These are phyloP conservation scores for Euwallacea fornicatus DNA, from an alignment of 1,140 invertebrate species.

Conservation along the genomic window DNA sequence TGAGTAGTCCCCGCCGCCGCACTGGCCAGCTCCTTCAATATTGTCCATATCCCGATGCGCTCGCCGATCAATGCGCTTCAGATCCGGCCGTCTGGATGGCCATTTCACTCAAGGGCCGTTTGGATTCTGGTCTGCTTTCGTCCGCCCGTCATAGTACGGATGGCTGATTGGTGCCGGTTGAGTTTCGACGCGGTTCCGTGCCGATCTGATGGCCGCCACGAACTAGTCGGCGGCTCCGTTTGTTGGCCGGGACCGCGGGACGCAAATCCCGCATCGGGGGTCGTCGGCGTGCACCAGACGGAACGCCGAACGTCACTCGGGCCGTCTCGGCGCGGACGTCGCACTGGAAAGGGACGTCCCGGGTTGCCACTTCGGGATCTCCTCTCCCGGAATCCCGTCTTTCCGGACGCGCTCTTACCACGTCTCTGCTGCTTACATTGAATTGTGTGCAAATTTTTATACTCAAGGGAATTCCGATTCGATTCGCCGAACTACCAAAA, in stretches of 20 bases:
- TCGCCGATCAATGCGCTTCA: neutral
- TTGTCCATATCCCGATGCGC: constrained; percentile 9
- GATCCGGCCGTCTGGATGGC: neutral
- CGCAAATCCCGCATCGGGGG: constrained; percentile 1
- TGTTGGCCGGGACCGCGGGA: constrained; percentile 18
- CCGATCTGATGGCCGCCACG: constrained; percentile 28
- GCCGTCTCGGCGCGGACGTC: constrained; percentile 4
- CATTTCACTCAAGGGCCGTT: neutral
- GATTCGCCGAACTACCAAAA: too few relatives aligned
- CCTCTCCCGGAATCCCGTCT: neutral
- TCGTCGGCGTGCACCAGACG: constrained; percentile 13
- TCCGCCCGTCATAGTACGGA: constrained; percentile 14
- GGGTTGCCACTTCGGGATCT: neutral
- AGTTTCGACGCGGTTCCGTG: constrained; percentile 18
- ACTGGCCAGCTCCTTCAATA: constrained; percentile 3
- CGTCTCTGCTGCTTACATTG: neutral
- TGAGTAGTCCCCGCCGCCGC: constrained; percentile 1
- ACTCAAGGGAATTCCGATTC: too few relatives aligned
- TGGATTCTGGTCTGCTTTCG: constrained; percentile 7
- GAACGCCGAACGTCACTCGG: constrained; percentile 9
- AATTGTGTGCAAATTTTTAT: neutral
- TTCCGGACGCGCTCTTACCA: neutral
- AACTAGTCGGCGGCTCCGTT: constrained; percentile 19
- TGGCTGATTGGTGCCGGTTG: constrained; percentile 1
- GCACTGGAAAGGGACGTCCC: neutral